Conservation (phyloP, 2,888 invertebrate genomes). For the Campoplex nolae region DNA sequence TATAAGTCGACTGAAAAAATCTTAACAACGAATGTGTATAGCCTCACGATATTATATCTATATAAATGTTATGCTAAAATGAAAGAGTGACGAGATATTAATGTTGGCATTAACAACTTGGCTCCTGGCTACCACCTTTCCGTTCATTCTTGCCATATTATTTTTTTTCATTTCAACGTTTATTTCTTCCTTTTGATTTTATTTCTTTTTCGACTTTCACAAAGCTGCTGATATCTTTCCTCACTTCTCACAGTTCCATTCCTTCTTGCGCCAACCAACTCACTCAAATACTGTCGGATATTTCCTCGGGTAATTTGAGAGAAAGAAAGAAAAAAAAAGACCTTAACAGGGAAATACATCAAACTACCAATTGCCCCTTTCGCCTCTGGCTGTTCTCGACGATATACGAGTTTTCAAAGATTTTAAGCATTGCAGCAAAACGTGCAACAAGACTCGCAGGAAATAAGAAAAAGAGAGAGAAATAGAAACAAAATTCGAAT, state of each 20-base stretch:
- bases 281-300: constrained; percentile 17
- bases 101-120: constrained; percentile 70
- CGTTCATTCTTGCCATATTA: constrained; percentile 3
- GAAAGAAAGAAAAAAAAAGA: neutral
- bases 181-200: constrained; percentile 32
- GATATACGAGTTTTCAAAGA: constrained; percentile 1
- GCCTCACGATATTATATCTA: neutral
- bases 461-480: neutral
- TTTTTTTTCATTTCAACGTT: constrained; percentile 53
- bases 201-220: constrained; percentile 24
- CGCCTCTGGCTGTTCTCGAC: neutral
- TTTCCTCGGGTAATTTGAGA: constrained; percentile 3
- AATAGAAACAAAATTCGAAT: neutral
- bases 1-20: constrained; percentile 58
- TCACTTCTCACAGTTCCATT: constrained; percentile 3
- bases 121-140: constrained; percentile 72
- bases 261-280: constrained; percentile 46
- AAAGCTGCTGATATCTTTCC: neutral
- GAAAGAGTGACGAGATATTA: constrained; percentile 75
- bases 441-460: neutral
- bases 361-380: neutral
- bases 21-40: neutral
- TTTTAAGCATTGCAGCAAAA: neutral
- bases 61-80: neutral
- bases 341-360: constrained; percentile 11